phyloP scores from a whole-genome alignment of 1,140 invertebrate genomes.

The Ridgeia piscesae region DNA sequence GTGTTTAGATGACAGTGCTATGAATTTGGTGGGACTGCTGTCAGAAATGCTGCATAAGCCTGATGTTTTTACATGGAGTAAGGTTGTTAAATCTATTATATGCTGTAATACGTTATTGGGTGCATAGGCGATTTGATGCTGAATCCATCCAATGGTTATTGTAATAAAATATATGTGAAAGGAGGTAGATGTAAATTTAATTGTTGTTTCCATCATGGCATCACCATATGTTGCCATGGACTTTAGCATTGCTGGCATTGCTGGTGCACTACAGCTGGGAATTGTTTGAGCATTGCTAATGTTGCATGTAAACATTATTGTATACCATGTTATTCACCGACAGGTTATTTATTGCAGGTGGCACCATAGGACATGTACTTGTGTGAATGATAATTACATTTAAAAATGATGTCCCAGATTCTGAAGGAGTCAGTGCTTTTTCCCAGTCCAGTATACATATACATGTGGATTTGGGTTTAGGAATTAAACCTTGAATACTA shows the following conservation, averaged over 20 bases:
- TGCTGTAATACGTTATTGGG: background rate
- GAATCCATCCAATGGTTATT: background rate
- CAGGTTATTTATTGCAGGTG: background rate
- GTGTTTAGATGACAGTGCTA: background rate
- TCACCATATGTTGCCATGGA: background rate
- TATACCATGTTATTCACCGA: background rate
- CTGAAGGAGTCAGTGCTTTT: too few species aligned
- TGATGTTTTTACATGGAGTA: too few species aligned
- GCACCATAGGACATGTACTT: background rate
- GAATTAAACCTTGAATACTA: too few species aligned
- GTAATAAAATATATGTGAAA: background rate
- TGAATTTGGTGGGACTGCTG: background rate
- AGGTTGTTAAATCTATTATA: background rate
- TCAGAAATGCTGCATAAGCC: too few species aligned
- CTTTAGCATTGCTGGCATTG: background rate
- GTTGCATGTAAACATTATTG: background rate
- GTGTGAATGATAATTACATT: too few species aligned
- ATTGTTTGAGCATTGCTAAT: background rate
- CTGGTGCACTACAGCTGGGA: background rate
- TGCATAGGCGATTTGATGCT: background rate
- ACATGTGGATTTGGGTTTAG: too few species aligned
- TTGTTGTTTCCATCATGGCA: background rate
- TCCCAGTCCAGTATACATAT: too few species aligned
- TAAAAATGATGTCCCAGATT: too few species aligned
- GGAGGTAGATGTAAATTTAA: background rate